These are phyloP conservation scores for Lasaia peninsularis DNA, from an alignment of 1,140 invertebrate genomes.

Conservation along the genomic window DNA sequence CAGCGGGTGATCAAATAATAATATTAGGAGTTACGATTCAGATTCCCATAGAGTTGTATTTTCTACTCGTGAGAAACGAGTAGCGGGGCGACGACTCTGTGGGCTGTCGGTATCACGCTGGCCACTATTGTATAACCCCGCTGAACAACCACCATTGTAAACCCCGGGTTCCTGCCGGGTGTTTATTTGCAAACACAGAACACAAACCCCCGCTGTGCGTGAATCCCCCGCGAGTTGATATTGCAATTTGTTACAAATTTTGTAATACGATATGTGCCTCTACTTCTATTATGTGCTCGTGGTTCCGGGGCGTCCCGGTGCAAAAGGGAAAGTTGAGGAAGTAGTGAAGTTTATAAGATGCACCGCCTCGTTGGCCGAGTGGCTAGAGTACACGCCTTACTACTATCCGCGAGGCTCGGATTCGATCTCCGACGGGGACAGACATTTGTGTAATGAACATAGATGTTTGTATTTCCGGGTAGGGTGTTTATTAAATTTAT, in stretches of 20 bases:
- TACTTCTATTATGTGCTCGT: slow-evolving; percentile 21
- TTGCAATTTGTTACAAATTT: slow-evolving; percentile 57
- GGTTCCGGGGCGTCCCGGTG: slow-evolving; percentile 18
- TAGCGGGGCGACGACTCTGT: slow-evolving; percentile 32
- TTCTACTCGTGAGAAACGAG: slow-evolving; percentile 56
- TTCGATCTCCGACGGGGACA: too few species aligned
- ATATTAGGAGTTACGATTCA: slow-evolving; percentile 33
- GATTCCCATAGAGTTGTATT: slow-evolving; percentile 51
- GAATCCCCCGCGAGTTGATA: slow-evolving; percentile 40
- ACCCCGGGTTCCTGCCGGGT: slow-evolving; percentile 46
- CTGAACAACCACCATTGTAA: slow-evolving; percentile 34
- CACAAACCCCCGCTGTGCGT: slow-evolving; percentile 40
- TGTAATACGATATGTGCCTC: slow-evolving; percentile 45
- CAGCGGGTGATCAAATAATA: slow-evolving; percentile 43
- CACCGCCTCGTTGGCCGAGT: too few species aligned
- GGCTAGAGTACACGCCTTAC: too few species aligned
- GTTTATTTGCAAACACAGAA: slow-evolving; percentile 64
- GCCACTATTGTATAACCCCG: slow-evolving; percentile 49
- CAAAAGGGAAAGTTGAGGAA: not conserved
- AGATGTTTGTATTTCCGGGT: too few species aligned
- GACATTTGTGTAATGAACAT: too few species aligned
- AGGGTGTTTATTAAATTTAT: too few species aligned
- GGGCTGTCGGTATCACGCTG: slow-evolving; percentile 47
- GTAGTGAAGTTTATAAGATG: not conserved
- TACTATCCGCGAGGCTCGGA: too few species aligned